Evolutionary conservation across 2,113 vertebrate species (phyloP), one percentile per base, ranked within the genome.

Genomic region (Phylloscopus whistleri): DNA sequence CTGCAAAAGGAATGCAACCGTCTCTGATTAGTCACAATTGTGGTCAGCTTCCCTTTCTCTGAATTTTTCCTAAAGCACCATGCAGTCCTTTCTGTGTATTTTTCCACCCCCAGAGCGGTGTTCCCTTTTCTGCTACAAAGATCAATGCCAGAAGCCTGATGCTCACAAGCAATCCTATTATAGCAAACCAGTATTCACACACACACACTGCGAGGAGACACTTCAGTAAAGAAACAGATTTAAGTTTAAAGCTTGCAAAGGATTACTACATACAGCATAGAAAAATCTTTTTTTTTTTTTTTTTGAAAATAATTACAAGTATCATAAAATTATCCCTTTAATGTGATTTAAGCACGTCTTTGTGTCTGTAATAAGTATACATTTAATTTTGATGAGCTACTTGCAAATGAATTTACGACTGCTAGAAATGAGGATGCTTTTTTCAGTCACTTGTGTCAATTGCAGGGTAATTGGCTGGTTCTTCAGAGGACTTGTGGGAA

Each of bases 311-410:
- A 81, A 96, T 96, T 92, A 72, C 75, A 86, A 87, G 76, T 93
- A 77, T 93, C 75, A 41, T 86, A 55, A 95, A 81, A 78, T 91
- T 77, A 92, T 92, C 60, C 78, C 73, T 94, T 95, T 89, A 92
- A 94, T 86, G 67, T 92, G 83, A 95, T 93, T 94, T 92, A 87
- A 91, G 80, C 78, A 58, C 51, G 27, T 58, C 87, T 96, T 95
- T 96, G 72, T 96, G 82, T 93, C 77, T 84, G 67, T 95, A 82
- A 91, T 74, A 94, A 92, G 68, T 93, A 84, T 89, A 84, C 58
- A 75, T 96, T 93, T 96, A 84, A 68, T 90, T 95, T 90, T 81
- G 83, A 90, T 95, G 87, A 95, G 83, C 90, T 93, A 84, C 82
- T 95, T 94, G 88, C 67, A 89, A 75, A 78, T 49, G 86, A 63